Conservation (phyloP, 37 sponge, comb jelly and placozoan genomes). For the Diacarnus erythraeanus region DNA sequence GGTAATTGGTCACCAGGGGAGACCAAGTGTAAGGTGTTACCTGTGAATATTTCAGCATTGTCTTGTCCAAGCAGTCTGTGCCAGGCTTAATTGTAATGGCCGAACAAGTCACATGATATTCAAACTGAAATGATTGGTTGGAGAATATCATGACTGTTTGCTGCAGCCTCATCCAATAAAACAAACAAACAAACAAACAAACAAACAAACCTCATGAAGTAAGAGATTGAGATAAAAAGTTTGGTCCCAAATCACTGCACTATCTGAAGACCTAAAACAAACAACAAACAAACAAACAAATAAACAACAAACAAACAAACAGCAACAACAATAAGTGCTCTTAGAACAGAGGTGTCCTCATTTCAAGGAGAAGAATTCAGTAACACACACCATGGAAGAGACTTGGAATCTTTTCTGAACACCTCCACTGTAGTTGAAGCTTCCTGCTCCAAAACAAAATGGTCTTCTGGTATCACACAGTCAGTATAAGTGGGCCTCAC, state of each 20-base stretch:
- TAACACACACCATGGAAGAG: conserved; percentile 16
- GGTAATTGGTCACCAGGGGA: no score
- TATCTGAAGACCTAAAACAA: conserved; percentile 11
- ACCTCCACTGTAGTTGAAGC: conserved; percentile 19
- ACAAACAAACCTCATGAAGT: conserved; percentile 43
- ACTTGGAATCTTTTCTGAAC: conserved; percentile 19
- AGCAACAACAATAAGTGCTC: no score
- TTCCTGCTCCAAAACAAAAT: no score
- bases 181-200: no score
- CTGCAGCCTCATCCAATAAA: background rate
- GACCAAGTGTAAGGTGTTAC: no score
- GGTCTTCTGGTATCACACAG: background rate
- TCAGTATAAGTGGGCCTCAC: background rate
- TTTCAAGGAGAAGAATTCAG: background rate
- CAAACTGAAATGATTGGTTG: conserved; percentile 15
- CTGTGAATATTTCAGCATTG: background rate
- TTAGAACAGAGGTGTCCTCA: background rate
- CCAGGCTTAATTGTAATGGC: conserved; percentile 4
- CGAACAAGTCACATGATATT: conserved; percentile 35
- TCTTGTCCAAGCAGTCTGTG: background rate
- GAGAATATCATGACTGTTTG: background rate
- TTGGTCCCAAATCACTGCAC: conserved; percentile 37
- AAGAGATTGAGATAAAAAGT: conserved; percentile 51
- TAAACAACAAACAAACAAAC: no score
- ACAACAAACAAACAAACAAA: no score